phyloP scores from a whole-genome alignment of 2,113 vertebrate genomes.

The Macaca nemestrina region DNA sequence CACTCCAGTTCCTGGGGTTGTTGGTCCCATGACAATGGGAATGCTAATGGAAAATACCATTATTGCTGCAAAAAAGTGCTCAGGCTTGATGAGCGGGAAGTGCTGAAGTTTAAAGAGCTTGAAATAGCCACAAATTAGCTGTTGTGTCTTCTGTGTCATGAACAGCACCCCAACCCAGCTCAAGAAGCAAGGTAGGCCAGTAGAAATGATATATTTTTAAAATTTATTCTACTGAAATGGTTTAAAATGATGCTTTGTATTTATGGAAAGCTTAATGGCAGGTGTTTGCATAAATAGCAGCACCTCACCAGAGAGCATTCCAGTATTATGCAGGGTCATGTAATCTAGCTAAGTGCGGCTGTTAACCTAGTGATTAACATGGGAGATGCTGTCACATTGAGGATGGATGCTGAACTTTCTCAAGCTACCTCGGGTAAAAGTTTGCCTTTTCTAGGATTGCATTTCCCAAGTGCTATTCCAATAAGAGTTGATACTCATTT shows the following conservation, averaged over 20 bases:
- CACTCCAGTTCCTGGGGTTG: slow-evolving; percentile 94
- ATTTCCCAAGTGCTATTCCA: too few relatives aligned
- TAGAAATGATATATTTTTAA: background rate
- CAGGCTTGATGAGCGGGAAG: slow-evolving; percentile 84
- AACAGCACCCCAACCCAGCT: slow-evolving; percentile 53
- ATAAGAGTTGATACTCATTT: background rate
- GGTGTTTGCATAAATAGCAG: accelerated
- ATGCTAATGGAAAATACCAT: slow-evolving; percentile 99
- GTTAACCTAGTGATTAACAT: background rate
- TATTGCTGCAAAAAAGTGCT: slow-evolving; percentile 94
- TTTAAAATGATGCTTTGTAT: too few relatives aligned
- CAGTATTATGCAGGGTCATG: background rate
- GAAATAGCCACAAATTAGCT: slow-evolving; percentile 85
- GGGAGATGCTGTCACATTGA: background rate
- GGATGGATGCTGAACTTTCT: background rate
- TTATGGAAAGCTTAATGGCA: slow-evolving; percentile 21
- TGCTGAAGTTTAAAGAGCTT: slow-evolving; percentile 85
- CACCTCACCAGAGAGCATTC: background rate
- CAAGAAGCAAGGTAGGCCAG: slow-evolving; percentile 73
- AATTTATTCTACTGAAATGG: slow-evolving; percentile 76
- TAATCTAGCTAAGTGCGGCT: background rate
- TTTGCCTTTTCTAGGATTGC: background rate
- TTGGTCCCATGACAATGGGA: slow-evolving; percentile 96
- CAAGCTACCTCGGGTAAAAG: background rate
- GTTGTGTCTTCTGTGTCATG: background rate